These are phyloP conservation scores for Linnaemya tessellans DNA, from an alignment of 2,888 invertebrate species.

Conservation along the genomic window DNA sequence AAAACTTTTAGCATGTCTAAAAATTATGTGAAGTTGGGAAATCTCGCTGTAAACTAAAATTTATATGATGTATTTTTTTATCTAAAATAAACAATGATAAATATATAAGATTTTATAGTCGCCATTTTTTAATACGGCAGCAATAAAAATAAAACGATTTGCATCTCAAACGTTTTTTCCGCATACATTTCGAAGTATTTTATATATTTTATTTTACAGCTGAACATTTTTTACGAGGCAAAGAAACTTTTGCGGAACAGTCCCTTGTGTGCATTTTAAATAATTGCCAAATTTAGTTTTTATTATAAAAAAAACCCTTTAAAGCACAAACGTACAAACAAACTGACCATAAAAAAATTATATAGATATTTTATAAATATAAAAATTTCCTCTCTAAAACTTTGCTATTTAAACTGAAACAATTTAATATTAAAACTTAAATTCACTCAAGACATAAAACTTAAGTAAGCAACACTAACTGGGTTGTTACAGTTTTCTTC, in stretches of 20 bases:
- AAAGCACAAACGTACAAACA: not conserved
- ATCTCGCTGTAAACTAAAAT: no score
- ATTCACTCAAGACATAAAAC: not conserved
- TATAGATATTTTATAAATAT: not conserved
- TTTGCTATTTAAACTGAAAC: not conserved
- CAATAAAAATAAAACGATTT: not conserved
- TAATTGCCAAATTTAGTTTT: slow-evolving; percentile 18
- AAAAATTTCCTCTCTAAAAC: not conserved
- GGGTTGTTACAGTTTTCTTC: slow-evolving; percentile 17
- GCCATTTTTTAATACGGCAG: no score
- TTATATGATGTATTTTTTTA: no score
- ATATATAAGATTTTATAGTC: no score
- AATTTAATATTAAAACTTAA: slow-evolving; percentile 25
- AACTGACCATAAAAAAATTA: slow-evolving; percentile 3
- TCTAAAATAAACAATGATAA: no score
- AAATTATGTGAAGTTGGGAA: no score
- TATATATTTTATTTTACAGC: not conserved
- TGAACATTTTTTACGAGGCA: not conserved
- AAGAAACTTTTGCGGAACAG: not conserved
- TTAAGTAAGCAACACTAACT: slow-evolving; percentile 2
- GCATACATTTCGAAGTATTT: not conserved
- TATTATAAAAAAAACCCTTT: not conserved
- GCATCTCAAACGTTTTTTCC: not conserved
- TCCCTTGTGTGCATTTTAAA: slow-evolving; percentile 13
- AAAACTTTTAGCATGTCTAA: no score